A percentile compares a stretch with the other conserved stretches of the same genome.
Evolutionary conservation across 2,888 invertebrate species (phyloP).

Genomic region (Harpalus rubripes): DNA sequence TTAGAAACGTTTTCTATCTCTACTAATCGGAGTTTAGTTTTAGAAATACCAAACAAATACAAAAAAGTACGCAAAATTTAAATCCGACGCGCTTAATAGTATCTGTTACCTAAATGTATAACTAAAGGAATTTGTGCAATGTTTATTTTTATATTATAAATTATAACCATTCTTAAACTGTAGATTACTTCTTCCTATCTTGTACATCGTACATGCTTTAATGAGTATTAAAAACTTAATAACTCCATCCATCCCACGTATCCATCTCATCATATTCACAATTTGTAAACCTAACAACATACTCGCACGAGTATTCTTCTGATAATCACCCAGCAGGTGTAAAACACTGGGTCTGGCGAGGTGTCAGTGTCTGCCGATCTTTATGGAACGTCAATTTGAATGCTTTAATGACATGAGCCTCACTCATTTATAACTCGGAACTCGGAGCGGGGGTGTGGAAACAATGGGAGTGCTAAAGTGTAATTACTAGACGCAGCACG

Average conservation of each 20-base stretch:
- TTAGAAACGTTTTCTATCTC: too few species aligned
- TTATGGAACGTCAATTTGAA: conserved; percentile 13
- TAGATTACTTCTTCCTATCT: too few species aligned
- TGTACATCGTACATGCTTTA: too few species aligned
- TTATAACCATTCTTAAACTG: too few species aligned
- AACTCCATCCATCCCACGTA: not conserved
- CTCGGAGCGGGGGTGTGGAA: conserved; percentile 11
- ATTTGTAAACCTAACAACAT: too few species aligned
- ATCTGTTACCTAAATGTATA: too few species aligned
- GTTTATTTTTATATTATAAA: too few species aligned
- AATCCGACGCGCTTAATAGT: too few species aligned
- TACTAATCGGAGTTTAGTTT: too few species aligned
- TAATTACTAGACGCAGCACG: conserved; percentile 25
- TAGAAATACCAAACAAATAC: too few species aligned
- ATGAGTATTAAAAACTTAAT: not conserved
- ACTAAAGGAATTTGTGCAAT: too few species aligned
- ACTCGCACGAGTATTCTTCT: not conserved
- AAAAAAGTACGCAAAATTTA: too few species aligned
- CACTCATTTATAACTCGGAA: conserved; percentile 9
- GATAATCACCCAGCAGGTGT: not conserved
- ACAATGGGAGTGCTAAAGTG: conserved; percentile 2
- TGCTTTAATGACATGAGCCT: not conserved
- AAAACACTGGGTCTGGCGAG: not conserved
- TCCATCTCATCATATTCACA: not conserved
- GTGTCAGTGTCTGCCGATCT: not conserved